phyloP scores from a whole-genome alignment of 2,888 invertebrate species.

The Lucinisca nassula region DNA sequence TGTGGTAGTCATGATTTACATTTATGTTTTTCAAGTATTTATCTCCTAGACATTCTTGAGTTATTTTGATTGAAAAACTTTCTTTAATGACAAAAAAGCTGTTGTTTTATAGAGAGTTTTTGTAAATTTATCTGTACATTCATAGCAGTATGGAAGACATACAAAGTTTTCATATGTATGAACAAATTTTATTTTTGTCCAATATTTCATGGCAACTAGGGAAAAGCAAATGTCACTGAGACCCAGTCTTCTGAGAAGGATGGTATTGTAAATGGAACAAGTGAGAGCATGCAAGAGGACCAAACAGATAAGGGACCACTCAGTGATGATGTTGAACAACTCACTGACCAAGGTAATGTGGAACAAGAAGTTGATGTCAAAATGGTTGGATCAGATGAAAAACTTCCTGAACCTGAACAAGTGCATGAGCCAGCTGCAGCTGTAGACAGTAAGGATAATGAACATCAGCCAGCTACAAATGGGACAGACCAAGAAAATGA shows the following conservation, averaged over 20 bases:
- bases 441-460: background rate
- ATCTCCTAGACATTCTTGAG: too few species aligned
- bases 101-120: too few species aligned
- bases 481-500: background rate
- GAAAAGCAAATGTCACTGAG: background rate
- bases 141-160: background rate
- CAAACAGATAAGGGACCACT: slow-evolving; percentile 3
- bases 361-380: background rate
- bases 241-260: background rate
- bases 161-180: background rate
- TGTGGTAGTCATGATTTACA: too few species aligned
- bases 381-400: background rate
- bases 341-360: slow-evolving; percentile 16
- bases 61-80: too few species aligned
- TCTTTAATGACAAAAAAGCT: too few species aligned
- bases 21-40: too few species aligned
- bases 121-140: too few species aligned
- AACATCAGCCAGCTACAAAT: background rate
- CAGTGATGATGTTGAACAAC: background rate
- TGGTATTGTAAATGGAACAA: background rate
- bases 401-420: slow-evolving; percentile 4
- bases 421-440: background rate
- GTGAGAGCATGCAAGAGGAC: background rate
- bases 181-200: background rate
- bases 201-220: background rate